phyloP scores from a whole-genome alignment of 2,113 vertebrate species.

The Orthochromis malagaraziensis region DNA sequence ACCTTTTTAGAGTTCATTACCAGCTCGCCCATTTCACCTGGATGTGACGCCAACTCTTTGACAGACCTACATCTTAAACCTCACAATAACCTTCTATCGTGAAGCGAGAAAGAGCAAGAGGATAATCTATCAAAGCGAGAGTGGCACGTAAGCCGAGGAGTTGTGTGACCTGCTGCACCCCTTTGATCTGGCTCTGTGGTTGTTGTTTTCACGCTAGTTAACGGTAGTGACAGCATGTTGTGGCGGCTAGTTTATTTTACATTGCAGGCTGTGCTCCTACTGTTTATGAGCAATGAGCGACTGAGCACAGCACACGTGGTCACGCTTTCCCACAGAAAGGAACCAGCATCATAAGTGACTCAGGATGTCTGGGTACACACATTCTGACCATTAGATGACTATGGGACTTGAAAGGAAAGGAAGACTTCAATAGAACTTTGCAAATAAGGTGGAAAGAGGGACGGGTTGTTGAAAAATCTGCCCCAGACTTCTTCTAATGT shows the following conservation, averaged over 20 bases:
- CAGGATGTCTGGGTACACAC: slow-evolving; percentile 49
- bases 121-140: slow-evolving; percentile 23
- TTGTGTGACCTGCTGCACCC: not conserved
- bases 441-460: not conserved
- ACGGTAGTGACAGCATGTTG: slow-evolving; percentile 54
- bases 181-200: slow-evolving; percentile 55
- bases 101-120: slow-evolving; percentile 3
- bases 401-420: slow-evolving; percentile 21
- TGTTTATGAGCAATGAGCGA: slow-evolving; percentile 60
- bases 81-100: slow-evolving; percentile 24
- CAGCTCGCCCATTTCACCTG: not conserved
- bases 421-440: not conserved
- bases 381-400: slow-evolving; percentile 50
- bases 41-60: not conserved
- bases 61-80: slow-evolving; percentile 19
- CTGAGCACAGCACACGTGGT: slow-evolving; percentile 34
- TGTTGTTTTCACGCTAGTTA: slow-evolving; percentile 43
- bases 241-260: slow-evolving; percentile 63
- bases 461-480: not conserved
- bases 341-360: slow-evolving; percentile 56
- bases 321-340: slow-evolving; percentile 55
- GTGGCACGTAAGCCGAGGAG: not conserved
- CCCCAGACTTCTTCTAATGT: not conserved
- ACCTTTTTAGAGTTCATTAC: not conserved
- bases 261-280: slow-evolving; percentile 32